Evolutionary conservation across 2,113 vertebrate genomes (phyloP).

Genomic region (Poecile atricapillus): DNA sequence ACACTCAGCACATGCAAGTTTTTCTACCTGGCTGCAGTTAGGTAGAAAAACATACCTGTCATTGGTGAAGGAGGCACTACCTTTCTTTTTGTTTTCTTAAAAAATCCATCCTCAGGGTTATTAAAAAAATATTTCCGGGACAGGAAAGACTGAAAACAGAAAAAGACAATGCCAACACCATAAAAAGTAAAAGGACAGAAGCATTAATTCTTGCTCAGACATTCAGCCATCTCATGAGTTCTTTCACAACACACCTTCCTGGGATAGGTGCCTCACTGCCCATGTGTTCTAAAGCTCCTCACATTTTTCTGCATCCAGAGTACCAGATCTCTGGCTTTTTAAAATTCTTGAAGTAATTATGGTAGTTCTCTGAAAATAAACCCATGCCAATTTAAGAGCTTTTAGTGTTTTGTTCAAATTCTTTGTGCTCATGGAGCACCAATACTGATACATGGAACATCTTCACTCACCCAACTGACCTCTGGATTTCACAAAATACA

Average conservation of each 20-base stretch:
- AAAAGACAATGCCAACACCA: background rate
- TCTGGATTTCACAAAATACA: background rate
- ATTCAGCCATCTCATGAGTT: background rate
- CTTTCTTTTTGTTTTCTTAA: conserved; percentile 99
- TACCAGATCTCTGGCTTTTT: background rate
- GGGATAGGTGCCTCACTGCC: background rate
- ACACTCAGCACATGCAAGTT: background rate
- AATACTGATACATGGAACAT: rapidly evolving
- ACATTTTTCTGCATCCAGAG: background rate
- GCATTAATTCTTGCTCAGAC: background rate
- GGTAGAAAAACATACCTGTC: conserved; percentile 92
- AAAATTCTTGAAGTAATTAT: background rate
- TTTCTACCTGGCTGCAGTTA: background rate
- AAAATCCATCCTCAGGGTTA: conserved; percentile 98
- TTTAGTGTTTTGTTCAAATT: background rate
- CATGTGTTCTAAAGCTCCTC: background rate
- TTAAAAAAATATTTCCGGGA: conserved; percentile 98
- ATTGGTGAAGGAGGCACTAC: conserved; percentile 96
- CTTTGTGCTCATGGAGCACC: background rate
- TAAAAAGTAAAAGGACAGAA: background rate
- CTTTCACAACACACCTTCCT: background rate
- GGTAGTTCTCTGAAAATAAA: background rate
- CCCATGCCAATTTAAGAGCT: background rate
- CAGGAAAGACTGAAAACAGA: conserved; percentile 87
- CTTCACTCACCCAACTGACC: background rate